These are phyloP conservation scores for Percopsis omiscomaycus DNA, from an alignment of 2,797 vertebrate genomes.

Conservation along the genomic window DNA sequence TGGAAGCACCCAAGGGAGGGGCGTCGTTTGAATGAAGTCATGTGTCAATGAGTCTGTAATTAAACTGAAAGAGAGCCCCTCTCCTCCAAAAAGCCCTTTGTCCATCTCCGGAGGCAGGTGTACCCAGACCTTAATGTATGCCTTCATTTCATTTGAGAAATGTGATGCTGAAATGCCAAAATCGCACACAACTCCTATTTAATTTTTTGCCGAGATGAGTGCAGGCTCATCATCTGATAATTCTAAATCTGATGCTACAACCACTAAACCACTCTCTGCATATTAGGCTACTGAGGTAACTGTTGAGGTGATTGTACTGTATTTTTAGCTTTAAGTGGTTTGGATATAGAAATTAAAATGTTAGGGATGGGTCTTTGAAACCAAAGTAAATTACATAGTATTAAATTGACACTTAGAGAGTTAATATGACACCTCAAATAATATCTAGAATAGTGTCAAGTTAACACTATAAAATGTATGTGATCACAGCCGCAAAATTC, in stretches of 20 bases:
- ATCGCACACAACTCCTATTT: too few species aligned
- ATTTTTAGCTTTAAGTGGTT: background rate
- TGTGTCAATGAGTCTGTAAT: constrained; percentile 68
- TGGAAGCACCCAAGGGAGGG: constrained; percentile 45
- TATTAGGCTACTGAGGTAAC: background rate
- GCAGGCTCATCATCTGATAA: too few species aligned
- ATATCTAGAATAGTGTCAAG: too few species aligned
- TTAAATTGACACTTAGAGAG: too few species aligned
- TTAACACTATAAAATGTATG: too few species aligned
- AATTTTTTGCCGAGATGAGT: too few species aligned
- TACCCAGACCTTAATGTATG: background rate
- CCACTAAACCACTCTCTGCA: background rate
- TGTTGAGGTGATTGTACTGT: background rate
- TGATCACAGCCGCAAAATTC: background rate
- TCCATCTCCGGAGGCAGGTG: constrained; percentile 60
- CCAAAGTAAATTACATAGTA: too few species aligned
- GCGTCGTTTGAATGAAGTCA: constrained; percentile 62
- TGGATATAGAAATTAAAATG: too few species aligned
- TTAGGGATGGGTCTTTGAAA: too few species aligned
- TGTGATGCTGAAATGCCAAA: too few species aligned
- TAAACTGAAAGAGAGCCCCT: constrained; percentile 52
- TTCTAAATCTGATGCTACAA: constrained; percentile 3
- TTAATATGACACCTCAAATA: too few species aligned
- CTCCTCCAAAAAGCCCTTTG: constrained; percentile 42
- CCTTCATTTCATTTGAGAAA: constrained; percentile 4